Base-by-base conservation (phyloP, 2,113 vertebrate genomes). In the Marmota monax region DNA sequence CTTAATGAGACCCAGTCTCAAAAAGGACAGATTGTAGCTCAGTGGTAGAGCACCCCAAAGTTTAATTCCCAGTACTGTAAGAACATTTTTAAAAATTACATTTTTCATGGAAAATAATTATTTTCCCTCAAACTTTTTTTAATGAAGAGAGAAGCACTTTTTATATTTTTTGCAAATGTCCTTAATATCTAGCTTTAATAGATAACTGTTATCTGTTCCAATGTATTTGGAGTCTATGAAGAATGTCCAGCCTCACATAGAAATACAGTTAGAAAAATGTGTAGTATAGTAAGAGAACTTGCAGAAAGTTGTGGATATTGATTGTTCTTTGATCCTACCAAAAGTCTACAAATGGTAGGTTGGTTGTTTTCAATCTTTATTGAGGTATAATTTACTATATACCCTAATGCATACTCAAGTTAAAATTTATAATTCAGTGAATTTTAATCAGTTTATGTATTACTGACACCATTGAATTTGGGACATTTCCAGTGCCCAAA, bases 201-300 rank as follows among this genome's bases (percentile, higher is more conserved):
- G 69, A 78, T 1, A 89, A 45, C 58, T 84, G 17, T 37, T 84
- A 42, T 37, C 83, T 89, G 20, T 93, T 94, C 63, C 23, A 42
- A 2, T 65, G 34, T 82, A 67, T 56, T 77, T 88, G 65, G 51
- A 11, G 3, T 78, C 63, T 93, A 0, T 83, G 84, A 92, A 92
- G 58, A 96, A 85, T 88, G n/a, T 73, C 4, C 6, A 85, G 13
- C 23, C 74, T 90, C 3, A 67, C 37, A 69, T 14, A 77, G 14
- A 78, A 93, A 67, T 63, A 51, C 8, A 79, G 20, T 70, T 88
- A 78, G n/a, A 37, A 70, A 92, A 93, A 17, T 11, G 29, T 42
- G 39, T 32, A 56, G 13, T 92, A 63, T 42, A 93, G 79, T 86
- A 78, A 87, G 18, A 39, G 91, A 89, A 89, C 72, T 88, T 96